Evolutionary conservation across 2,888 invertebrate genomes (phyloP), one percentile per base, ranked within the genome.

Genomic region (Aspidiotus destructor): DNA sequence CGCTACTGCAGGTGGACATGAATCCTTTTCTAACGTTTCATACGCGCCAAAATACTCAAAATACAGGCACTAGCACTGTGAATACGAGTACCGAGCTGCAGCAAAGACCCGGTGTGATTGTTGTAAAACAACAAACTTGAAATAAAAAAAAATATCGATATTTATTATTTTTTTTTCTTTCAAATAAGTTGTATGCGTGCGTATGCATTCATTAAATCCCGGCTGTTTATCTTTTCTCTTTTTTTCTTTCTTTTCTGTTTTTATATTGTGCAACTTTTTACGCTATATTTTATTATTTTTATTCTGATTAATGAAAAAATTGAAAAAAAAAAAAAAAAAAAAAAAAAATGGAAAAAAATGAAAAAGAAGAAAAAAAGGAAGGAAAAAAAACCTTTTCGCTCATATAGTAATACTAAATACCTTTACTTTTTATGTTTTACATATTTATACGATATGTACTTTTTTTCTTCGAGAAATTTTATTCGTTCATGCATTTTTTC

Each of bases 41-140:
- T 74, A 63, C 71, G 40, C 71, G 72, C 44, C 72, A 73, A 41
- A 68, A 62, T 48, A 64, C 70, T 70, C 55, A 72, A 70, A 41
- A 48, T 81, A 81, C 73, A 75, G 79, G 72, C 77, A 75, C 72
- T 77, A 75, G 73, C 44, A 72, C 70, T 60, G 67, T 64, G 13
- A 62, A 65, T 48, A 60, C 69, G 41, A 77, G 80, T 74, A 77
- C 77, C 71, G 81, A 80, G 73, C 86, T 82, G 78, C 85, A 87
- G 75, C 86, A 87, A 75, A 85, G 92, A 75, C 92, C 92, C 28
- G 92, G 92, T 72, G 93, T 93, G 71, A 93, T 93, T 74, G 92
- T 93, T 70, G 91, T 89, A 70, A 91, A 92, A 78, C 90, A 90
- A 71, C 72, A 73, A 60, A 74, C 73, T 72, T 74, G 73, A 74